Base-by-base conservation (phyloP, 2,113 vertebrate species). In the Mobula birostris region DNA sequence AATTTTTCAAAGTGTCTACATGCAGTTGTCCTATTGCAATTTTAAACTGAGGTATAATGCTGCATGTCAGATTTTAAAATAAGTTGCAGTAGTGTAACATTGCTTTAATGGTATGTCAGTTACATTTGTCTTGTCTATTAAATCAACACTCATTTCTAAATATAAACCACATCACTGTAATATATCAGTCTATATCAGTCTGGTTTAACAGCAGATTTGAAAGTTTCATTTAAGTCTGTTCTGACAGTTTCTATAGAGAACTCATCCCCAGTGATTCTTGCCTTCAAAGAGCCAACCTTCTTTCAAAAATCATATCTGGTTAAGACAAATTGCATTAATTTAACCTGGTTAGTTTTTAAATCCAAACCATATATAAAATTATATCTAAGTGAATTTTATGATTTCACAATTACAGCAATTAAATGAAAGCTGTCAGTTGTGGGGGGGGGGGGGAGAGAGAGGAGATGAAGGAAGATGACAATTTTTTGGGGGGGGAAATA, bases 1-100 rank as follows among this genome's bases (percentile, higher is more conserved):
- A 48, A 56, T 93, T 93, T 21, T 93, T 74, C 91, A 76, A 76
- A 56, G 56, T 93, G 68, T 48, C 40, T 29, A 6, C 91, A 93
- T 93, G 91, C 70, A 29, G n/a, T 56, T 93, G 91, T 74, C 91
- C 70, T 56, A 93, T 48, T 74, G 40, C 63, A 93, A 93, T 48
- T 93, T 72, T 7, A 70, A 72, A 72, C 70, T 74, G 68, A 74
- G 58, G 61, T 90, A 32, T n/a, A 90, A 61, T 32, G 29, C 61
- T 90, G 85, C 61, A 90, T 15, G n/a, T 79, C 77, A 79, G 7
- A 88, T 32, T 90, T 90, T 68, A 90, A 32, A 32, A 66, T 68
- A n/a, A 0, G 8, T 15, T 72, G 66, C 36, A 74, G 88, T 93
- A 74, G 24, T 56, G 40, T 93, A 72, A 72, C 63, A 36, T 72